Conservation (phyloP, 2,888 invertebrate genomes). For the Tachina grossa region DNA sequence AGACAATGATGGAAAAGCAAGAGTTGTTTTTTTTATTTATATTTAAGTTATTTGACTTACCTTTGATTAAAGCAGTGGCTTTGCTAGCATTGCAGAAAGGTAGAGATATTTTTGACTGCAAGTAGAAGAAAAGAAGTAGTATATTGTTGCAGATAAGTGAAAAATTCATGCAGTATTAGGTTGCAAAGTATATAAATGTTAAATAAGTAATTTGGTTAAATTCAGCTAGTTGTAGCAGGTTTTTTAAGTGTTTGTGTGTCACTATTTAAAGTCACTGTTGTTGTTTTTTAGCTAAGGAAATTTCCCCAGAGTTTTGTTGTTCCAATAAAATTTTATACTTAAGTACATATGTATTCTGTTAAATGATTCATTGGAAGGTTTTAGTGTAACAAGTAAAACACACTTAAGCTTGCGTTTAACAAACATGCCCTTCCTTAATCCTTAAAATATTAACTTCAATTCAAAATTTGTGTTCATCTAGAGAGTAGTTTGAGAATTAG, state of each 20-base stretch:
- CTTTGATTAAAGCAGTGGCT: constrained; percentile 20
- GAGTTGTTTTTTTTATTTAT: background rate
- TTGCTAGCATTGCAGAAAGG: background rate
- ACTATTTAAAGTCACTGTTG: background rate
- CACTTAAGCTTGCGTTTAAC: no score
- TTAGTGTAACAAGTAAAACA: background rate
- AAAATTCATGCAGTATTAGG: background rate
- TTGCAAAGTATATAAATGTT: background rate
- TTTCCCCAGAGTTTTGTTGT: background rate
- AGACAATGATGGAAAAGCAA: constrained; percentile 2
- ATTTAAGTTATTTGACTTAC: constrained; percentile 29
- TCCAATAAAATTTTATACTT: no score
- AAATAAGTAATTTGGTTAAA: constrained; percentile 17
- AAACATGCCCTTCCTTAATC: background rate
- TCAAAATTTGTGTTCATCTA: background rate
- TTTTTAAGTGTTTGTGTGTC: background rate
- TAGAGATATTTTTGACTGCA: constrained; percentile 33
- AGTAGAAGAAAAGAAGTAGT: background rate
- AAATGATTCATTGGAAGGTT: background rate
- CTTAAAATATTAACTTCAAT: background rate
- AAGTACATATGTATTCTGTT: background rate
- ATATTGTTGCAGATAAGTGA: constrained; percentile 14
- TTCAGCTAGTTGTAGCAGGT: background rate
- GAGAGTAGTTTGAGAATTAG: constrained; percentile 1
- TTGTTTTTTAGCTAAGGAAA: background rate